phyloP scores from a whole-genome alignment of 2,797 vertebrate genomes.

The Pelobates cultripes region DNA sequence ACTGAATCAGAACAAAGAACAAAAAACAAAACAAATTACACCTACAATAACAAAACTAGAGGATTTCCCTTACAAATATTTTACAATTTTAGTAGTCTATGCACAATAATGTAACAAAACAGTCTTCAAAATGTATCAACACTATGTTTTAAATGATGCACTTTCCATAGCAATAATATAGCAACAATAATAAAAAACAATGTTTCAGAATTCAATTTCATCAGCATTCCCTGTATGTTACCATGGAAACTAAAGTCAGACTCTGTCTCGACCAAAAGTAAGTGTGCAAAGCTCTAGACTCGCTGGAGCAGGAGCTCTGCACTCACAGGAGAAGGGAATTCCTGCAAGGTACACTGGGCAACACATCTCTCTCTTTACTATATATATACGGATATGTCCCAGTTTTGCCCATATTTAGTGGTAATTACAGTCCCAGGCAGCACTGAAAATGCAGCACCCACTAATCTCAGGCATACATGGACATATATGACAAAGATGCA shows the following conservation, averaged over 20 bases:
- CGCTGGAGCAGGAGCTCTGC: not conserved
- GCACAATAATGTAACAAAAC: not conserved
- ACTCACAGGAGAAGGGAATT: too few relatives aligned
- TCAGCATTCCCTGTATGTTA: constrained; percentile 41
- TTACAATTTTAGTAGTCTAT: not conserved
- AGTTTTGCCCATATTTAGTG: too few relatives aligned
- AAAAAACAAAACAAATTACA: too few relatives aligned
- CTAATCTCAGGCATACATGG: too few relatives aligned
- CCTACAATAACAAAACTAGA: too few relatives aligned
- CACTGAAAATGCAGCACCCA: too few relatives aligned
- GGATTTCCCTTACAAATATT: not conserved
- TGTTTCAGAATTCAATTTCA: constrained; percentile 38
- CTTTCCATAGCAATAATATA: constrained; percentile 21
- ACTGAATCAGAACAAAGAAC: too few relatives aligned
- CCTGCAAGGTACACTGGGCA: too few relatives aligned
- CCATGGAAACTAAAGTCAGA: constrained; percentile 37
- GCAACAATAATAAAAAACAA: constrained; percentile 24
- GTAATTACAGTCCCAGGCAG: too few relatives aligned
- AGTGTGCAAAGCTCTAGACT: constrained; percentile 17
- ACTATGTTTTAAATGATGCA: not conserved
- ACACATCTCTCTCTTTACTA: too few relatives aligned
- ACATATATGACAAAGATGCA: too few relatives aligned
- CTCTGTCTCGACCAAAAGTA: constrained; percentile 24
- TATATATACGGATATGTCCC: too few relatives aligned
- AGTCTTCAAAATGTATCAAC: not conserved